phyloP scores from a whole-genome alignment of 2,888 invertebrate species.

The Phania funesta region DNA sequence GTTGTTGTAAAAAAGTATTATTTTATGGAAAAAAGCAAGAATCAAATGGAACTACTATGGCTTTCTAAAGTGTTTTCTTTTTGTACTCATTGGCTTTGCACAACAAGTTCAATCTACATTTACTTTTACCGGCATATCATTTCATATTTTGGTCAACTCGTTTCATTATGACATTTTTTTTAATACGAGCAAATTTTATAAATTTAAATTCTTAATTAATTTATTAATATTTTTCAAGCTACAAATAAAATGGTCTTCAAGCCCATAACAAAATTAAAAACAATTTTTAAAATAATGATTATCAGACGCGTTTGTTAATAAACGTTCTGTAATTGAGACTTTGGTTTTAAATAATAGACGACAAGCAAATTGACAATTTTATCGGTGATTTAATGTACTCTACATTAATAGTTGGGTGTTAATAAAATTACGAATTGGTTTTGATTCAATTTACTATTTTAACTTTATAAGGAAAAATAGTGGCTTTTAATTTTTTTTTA shows the following conservation, averaged over 20 bases:
- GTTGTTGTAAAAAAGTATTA: too few species aligned
- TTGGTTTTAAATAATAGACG: constrained; percentile 7
- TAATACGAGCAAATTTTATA: constrained; percentile 11
- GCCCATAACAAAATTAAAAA: background rate
- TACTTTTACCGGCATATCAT: constrained; percentile 31
- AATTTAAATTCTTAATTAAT: constrained; percentile 55
- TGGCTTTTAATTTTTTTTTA: too few species aligned
- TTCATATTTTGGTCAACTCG: constrained; percentile 4
- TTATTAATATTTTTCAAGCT: background rate
- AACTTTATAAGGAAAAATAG: too few species aligned
- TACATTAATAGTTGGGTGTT: background rate
- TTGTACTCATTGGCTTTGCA: background rate
- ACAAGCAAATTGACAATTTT: background rate
- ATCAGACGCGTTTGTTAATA: constrained; percentile 34
- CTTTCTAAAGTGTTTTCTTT: background rate
- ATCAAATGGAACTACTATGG: too few species aligned
- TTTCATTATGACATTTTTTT: constrained; percentile 3
- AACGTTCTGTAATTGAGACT: constrained; percentile 36
- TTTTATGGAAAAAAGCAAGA: too few species aligned
- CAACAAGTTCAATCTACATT: constrained; percentile 10
- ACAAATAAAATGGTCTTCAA: constrained; percentile 9
- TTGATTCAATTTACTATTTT: background rate
- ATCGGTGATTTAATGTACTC: background rate
- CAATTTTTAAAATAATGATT: constrained; percentile 4
- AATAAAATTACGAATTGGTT: background rate